These are phyloP conservation scores for Sylvia borin DNA, from an alignment of 2,797 vertebrate species.

Conservation along the genomic window DNA sequence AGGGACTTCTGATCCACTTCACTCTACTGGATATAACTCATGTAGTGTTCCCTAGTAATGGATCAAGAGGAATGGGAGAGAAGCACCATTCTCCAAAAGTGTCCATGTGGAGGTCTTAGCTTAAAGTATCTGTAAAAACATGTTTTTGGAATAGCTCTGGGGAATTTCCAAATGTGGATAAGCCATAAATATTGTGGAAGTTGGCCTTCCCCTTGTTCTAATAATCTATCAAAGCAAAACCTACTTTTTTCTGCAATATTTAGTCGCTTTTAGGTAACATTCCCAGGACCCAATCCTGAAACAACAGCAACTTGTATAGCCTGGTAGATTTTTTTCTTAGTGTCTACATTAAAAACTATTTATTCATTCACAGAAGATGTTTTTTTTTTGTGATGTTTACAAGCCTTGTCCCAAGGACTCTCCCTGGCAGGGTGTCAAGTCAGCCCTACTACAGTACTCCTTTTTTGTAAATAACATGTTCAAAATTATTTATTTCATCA, in stretches of 20 bases:
- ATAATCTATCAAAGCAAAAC: background rate
- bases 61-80: background rate
- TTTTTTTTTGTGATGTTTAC: background rate
- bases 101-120: rapidly evolving
- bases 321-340: background rate
- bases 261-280: background rate
- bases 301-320: background rate
- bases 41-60: background rate
- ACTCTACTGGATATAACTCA: background rate
- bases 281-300: background rate
- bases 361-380: background rate
- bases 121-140: background rate
- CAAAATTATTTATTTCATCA: background rate
- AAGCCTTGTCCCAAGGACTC: background rate
- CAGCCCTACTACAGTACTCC: background rate
- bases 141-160: background rate
- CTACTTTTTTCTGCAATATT: background rate
- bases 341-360: background rate
- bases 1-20: background rate
- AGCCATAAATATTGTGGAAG: background rate
- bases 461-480: background rate
- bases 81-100: background rate
- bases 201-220: background rate
- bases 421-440: background rate
- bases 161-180: background rate